Evolutionary conservation across 1,140 invertebrate species (phyloP).

Genomic region (Euura saliciscinereae): DNA sequence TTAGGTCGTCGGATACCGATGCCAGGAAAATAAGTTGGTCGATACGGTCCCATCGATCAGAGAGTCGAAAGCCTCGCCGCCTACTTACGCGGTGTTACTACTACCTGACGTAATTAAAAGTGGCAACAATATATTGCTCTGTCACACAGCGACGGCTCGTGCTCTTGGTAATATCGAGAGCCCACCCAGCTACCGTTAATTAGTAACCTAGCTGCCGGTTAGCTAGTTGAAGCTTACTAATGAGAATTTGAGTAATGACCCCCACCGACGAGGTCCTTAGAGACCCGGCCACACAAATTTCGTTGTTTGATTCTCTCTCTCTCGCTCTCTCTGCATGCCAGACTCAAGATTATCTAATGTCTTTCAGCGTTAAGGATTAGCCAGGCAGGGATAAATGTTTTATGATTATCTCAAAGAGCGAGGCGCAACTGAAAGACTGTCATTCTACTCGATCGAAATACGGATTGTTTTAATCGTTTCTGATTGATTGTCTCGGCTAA

Average conservation of each 20-base stretch:
- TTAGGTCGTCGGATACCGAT: too few relatives aligned
- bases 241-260: slow-evolving; percentile 54
- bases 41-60: slow-evolving; percentile 11
- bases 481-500: too few relatives aligned
- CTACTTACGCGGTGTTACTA: slow-evolving; percentile 26
- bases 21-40: too few relatives aligned
- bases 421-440: too few relatives aligned
- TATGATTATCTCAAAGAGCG: too few relatives aligned
- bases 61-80: slow-evolving; percentile 24
- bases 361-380: too few relatives aligned
- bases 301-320: slow-evolving; percentile 26
- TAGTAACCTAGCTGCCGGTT: slow-evolving; percentile 48
- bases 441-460: too few relatives aligned
- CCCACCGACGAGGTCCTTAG: slow-evolving; percentile 26
- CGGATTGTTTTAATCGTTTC: too few relatives aligned
- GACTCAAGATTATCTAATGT: too few relatives aligned
- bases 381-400: too few relatives aligned
- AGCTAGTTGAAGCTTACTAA: slow-evolving; percentile 38
- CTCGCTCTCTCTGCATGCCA: too few relatives aligned
- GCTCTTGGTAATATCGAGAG: slow-evolving; percentile 30
- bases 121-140: slow-evolving; percentile 37
- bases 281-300: not conserved
- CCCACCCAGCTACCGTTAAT: slow-evolving; percentile 46
- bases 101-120: slow-evolving; percentile 40
- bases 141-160: slow-evolving; percentile 25